phyloP scores from a whole-genome alignment of 2,113 vertebrate genomes.

The Asarcornis scutulata region DNA sequence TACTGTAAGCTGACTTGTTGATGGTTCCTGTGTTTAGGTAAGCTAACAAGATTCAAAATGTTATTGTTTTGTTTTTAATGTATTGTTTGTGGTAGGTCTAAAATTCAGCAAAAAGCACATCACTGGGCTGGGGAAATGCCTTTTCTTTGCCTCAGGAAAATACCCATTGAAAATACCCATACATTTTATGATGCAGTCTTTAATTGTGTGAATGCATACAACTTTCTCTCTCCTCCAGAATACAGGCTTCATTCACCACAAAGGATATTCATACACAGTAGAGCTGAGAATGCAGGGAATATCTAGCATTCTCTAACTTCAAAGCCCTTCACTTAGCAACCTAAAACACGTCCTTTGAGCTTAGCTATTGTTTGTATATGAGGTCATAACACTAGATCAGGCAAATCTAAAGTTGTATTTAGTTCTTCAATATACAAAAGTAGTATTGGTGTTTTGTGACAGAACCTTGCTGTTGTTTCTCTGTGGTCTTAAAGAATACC shows the following conservation, averaged over 20 bases:
- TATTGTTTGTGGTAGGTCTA: not conserved
- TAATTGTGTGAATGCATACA: not conserved
- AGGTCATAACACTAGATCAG: not conserved
- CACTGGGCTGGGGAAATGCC: not conserved
- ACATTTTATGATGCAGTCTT: not conserved
- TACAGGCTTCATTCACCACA: not conserved
- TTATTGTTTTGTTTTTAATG: not conserved
- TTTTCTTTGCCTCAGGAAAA: not conserved
- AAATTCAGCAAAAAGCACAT: not conserved
- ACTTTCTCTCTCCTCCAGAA: not conserved
- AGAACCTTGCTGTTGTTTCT: not conserved
- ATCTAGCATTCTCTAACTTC: conserved; percentile 18
- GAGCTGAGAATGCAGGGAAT: not conserved
- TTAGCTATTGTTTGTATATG: not conserved
- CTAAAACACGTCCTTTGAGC: not conserved
- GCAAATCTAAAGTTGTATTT: not conserved
- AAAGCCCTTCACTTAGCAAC: conserved; percentile 27
- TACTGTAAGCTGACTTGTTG: not conserved
- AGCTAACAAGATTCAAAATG: not conserved
- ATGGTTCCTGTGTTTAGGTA: not conserved
- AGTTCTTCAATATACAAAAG: not conserved
- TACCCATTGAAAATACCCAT: not conserved
- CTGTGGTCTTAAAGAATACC: not conserved
- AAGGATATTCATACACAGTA: not conserved
- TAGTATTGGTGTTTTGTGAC: not conserved